A percentile compares a stretch with the other conserved stretches of the same genome.
Evolutionary conservation across 2,888 invertebrate species (phyloP).

Genomic region (Miltochrista miniata): DNA sequence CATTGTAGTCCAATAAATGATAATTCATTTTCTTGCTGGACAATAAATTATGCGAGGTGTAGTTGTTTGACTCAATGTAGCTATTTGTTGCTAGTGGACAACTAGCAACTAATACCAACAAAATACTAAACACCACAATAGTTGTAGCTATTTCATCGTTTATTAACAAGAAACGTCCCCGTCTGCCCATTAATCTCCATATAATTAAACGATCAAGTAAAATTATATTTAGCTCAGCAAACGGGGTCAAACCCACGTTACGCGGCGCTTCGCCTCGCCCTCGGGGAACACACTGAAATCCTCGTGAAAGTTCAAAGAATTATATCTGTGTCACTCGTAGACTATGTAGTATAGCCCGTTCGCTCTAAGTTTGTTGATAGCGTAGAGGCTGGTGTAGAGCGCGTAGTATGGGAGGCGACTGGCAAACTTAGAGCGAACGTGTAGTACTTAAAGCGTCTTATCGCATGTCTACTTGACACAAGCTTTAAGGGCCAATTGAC

Average conservation of each 20-base stretch:
- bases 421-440: too few relatives aligned
- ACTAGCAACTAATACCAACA: too few relatives aligned
- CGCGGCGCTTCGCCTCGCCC: constrained; percentile 52
- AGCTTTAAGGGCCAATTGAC: constrained; percentile 27
- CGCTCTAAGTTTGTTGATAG: too few relatives aligned
- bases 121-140: background rate
- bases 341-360: too few relatives aligned
- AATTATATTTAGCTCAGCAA: constrained; percentile 80
- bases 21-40: too few relatives aligned
- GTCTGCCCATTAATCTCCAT: constrained; percentile 78
- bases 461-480: constrained; percentile 24
- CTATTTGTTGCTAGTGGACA: too few relatives aligned
- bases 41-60: too few relatives aligned
- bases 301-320: constrained; percentile 47
- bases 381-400: too few relatives aligned
- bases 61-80: too few relatives aligned
- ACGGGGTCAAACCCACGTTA: constrained; percentile 71
- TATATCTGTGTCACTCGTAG: constrained; percentile 14
- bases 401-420: too few relatives aligned
- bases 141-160: constrained; percentile 43
- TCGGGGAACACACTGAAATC: constrained; percentile 49
- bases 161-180: constrained; percentile 73
- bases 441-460: constrained; percentile 10
- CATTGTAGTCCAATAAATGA: too few relatives aligned
- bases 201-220: constrained; percentile 83